phyloP scores from a whole-genome alignment of 1,140 invertebrate species.

The Ephestia elutella region DNA sequence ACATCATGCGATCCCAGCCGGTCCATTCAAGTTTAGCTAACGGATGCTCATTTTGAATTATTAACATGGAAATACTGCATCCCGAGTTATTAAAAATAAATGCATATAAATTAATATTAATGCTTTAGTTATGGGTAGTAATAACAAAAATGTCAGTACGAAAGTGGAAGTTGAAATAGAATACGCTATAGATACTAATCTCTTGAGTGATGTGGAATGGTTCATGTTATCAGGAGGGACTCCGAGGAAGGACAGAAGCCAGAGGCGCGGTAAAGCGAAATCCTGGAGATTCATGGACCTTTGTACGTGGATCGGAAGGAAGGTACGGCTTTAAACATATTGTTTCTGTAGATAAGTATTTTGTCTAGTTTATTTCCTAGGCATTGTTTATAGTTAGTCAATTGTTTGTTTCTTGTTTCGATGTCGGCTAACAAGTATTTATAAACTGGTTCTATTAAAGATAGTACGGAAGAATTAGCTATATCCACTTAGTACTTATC shows the following conservation, averaged over 20 bases:
- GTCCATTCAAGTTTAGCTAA: conserved; percentile 1
- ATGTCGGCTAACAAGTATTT: no score
- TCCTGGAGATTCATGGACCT: conserved; percentile 52
- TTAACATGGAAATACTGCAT: neutral
- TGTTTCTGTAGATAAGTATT: neutral
- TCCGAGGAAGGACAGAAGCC: conserved; percentile 42
- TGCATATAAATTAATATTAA: neutral
- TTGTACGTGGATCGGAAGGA: conserved; percentile 60
- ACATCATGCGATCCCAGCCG: neutral
- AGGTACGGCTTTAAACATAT: conserved; percentile 32
- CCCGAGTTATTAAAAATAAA: neutral
- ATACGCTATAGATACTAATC: conserved; percentile 29
- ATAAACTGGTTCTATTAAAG: no score
- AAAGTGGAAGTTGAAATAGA: conserved; percentile 42
- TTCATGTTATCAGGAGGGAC: conserved; percentile 52
- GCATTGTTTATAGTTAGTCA: no score
- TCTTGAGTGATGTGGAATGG: conserved; percentile 48
- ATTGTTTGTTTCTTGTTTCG: no score
- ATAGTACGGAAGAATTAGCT: no score
- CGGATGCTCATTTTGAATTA: neutral
- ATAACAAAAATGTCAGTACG: neutral
- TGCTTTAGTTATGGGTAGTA: neutral
- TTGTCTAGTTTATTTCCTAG: no score
- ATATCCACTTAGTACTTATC: no score
- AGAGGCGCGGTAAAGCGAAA: conserved; percentile 38